Conservation (phyloP, 2,888 invertebrate species). For the Endotricha flammealis region DNA sequence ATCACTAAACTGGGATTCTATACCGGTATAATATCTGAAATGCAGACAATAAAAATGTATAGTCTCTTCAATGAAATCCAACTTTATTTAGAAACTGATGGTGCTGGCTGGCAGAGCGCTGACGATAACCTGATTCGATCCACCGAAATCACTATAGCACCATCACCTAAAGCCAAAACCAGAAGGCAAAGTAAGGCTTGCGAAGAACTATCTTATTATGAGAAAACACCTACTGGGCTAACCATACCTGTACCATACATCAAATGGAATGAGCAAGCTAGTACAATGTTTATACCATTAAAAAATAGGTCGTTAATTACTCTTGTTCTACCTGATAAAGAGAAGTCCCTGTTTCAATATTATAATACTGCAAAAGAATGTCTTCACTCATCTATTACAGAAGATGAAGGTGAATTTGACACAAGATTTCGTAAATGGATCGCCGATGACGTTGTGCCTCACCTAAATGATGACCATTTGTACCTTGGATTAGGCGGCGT, state of each 20-base stretch:
- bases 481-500: conserved; percentile 77
- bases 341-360: conserved; percentile 72
- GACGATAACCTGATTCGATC: conserved; percentile 33
- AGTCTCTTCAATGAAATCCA: conserved; percentile 78
- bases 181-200: conserved; percentile 40
- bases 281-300: conserved; percentile 80
- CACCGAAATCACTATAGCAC: conserved; percentile 37
- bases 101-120: conserved; percentile 74
- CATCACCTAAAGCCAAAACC: conserved; percentile 20
- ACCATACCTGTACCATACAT: conserved; percentile 78
- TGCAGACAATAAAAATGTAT: conserved; percentile 72
- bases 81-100: conserved; percentile 76
- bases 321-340: conserved; percentile 36
- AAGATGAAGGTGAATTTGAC: conserved; percentile 63
- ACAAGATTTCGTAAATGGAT: conserved; percentile 76
- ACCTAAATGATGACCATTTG: conserved; percentile 78
- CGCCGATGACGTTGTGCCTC: conserved; percentile 62
- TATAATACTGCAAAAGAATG: conserved; percentile 76
- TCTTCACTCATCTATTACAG: conserved; percentile 47
- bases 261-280: conserved; percentile 70
- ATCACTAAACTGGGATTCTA: conserved; percentile 80
- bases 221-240: conserved; percentile 38
- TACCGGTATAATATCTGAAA: conserved; percentile 77
- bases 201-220: conserved; percentile 43
- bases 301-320: conserved; percentile 47